A percentile compares a stretch with the other conserved stretches of the same genome.
Evolutionary conservation across 2,113 vertebrate genomes (phyloP).

Genomic region (Nycticryphes semicollaris): DNA sequence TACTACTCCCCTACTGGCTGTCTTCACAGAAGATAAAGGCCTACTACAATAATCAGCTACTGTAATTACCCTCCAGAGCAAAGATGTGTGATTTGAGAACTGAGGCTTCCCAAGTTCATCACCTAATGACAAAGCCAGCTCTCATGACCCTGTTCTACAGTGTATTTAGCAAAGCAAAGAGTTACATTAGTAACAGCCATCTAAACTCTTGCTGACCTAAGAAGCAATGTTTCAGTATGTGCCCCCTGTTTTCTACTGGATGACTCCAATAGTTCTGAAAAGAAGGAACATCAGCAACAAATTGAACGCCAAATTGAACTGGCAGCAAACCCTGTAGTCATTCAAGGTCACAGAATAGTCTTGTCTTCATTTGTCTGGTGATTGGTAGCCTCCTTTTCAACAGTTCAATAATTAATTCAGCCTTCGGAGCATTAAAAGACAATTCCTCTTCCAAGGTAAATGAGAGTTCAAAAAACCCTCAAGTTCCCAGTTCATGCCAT

Average conservation of each 20-base stretch:
- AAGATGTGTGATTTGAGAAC: not conserved
- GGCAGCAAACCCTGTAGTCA: slow-evolving; percentile 52
- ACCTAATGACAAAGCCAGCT: not conserved
- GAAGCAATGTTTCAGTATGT: not conserved
- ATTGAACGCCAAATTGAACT: slow-evolving; percentile 16
- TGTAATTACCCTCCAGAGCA: not conserved
- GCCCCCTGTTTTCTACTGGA: slow-evolving; percentile 5
- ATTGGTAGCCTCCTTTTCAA: slow-evolving; percentile 35
- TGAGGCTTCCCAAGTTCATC: not conserved
- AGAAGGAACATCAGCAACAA: slow-evolving; percentile 42
- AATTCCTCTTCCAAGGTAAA: slow-evolving; percentile 31
- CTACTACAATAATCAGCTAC: not conserved
- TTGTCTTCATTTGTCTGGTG: slow-evolving; percentile 14
- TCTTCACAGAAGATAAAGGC: not conserved
- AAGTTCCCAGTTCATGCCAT: not conserved
- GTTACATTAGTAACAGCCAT: not conserved
- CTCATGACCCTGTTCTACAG: not conserved
- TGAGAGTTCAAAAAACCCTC: not conserved
- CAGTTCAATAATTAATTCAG: slow-evolving; percentile 37
- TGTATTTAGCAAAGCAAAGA: not conserved
- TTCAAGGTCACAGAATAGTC: slow-evolving; percentile 35
- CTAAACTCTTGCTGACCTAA: slow-evolving; percentile 17
- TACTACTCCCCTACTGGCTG: not conserved
- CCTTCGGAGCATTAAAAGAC: slow-evolving; percentile 10
- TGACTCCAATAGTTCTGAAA: slow-evolving; percentile 11